Base-by-base conservation (phyloP, 2,797 vertebrate genomes). In the Microctenopoma lineatum region DNA sequence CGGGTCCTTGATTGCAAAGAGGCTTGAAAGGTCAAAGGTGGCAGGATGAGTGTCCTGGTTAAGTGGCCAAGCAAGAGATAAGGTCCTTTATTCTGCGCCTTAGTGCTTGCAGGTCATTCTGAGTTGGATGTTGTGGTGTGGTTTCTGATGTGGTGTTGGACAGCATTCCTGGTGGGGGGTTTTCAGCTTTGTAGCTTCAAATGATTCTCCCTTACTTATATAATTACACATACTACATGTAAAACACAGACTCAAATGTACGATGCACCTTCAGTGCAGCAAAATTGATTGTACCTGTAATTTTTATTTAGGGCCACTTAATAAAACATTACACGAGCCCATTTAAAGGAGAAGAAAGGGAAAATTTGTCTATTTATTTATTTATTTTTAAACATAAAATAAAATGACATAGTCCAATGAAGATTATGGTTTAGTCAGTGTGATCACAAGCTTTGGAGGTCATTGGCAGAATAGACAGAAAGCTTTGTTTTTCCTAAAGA, bases 391-490 rank as follows among this genome's bases (percentile, higher is more conserved):
- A 21, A 21, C 21, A 11, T 38, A 38, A 8, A 8, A 38, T 13
- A 39, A 13, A 12, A 39, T 39, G 10, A 39, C 12, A 39, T 39
- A 13, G 13, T 39, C 38, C 12, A 6, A 44, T 5, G 39, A 42
- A 25, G 14, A 50, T 13, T 46, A 56, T 39, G 46, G 41, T 62
- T 58, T 39, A 46, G 9, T 66, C 53, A 16, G 11, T 27, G 11
- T 29, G 39, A 63, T 47, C 4, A 61, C 65, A 59, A 64, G 14
- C 32, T 50, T 10, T 32, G 55, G 59, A 57, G 56, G 36, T 70
- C 42, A 47, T 11, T 74, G 32, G 50, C 1, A 5, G 52, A 53
- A 60, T 5, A 25, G 6, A 52, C 15, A 38, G 15, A 58, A 56
- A 14, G 15, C 44, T 52, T 52, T 59, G 26, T 59, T 70, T 53